A percentile compares a stretch with the other conserved stretches of the same genome.
Conservation (phyloP, 2,888 invertebrate genomes). For the Rhogogaster chlorosoma region DNA sequence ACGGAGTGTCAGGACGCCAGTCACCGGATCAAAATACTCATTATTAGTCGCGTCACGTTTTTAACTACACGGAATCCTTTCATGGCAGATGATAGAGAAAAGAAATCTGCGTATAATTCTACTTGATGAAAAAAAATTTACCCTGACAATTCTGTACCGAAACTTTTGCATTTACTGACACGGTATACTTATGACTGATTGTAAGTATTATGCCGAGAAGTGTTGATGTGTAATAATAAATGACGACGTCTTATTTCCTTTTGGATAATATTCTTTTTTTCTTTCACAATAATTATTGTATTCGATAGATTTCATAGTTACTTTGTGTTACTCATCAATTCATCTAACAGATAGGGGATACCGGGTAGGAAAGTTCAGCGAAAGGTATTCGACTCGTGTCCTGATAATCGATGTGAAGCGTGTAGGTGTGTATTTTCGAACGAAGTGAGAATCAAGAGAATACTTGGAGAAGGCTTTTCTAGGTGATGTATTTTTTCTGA, state of each 20-base stretch:
- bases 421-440: background rate
- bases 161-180: background rate
- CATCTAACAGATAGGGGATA: background rate
- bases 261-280: background rate
- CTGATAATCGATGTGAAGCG: background rate
- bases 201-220: background rate
- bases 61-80: background rate
- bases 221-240: background rate
- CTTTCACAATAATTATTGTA: background rate
- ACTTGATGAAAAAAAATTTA: background rate
- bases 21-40: background rate
- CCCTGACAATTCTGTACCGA: background rate
- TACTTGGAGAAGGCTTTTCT: background rate
- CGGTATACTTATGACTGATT: too few relatives aligned
- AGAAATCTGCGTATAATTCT: background rate
- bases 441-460: background rate
- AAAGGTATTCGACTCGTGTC: background rate
- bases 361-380: background rate
- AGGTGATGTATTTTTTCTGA: background rate
- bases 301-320: background rate
- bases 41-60: conserved; percentile 6
- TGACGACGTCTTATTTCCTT: background rate
- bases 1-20: background rate
- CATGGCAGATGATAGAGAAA: background rate
- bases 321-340: background rate